Conservation (phyloP, 1,140 invertebrate genomes). For the Drosophila kanapiae region DNA sequence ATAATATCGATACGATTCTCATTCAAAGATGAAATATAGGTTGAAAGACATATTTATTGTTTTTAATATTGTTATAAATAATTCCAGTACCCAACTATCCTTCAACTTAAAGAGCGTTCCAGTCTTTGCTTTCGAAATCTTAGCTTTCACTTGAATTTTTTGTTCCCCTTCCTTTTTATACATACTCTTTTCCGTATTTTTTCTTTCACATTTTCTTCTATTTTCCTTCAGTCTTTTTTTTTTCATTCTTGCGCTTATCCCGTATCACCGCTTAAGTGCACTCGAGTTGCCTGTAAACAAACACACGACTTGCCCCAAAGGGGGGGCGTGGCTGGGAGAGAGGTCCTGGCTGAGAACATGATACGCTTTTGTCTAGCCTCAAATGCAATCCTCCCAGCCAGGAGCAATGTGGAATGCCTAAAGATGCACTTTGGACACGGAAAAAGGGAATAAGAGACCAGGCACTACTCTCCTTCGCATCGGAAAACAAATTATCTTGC, state of each 20-base stretch:
- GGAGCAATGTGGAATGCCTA: conserved; percentile 30
- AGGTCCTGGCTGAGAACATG: conserved; percentile 51
- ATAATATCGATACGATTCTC: no score
- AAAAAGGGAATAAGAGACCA: conserved; percentile 6
- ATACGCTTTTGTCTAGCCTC: conserved; percentile 73
- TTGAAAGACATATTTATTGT: no score
- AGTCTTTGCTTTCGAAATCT: background rate
- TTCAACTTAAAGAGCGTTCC: background rate
- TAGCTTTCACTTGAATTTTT: background rate
- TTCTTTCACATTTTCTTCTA: background rate
- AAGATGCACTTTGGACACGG: conserved; percentile 36
- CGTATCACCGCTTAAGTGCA: conserved; percentile 74
- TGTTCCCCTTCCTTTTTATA: no score
- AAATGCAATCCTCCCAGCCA: conserved; percentile 23
- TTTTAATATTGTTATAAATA: background rate
- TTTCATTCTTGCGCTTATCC: conserved; percentile 6
- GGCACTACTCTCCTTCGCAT: background rate
- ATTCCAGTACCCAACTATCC: background rate
- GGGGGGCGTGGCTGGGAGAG: conserved; percentile 2
- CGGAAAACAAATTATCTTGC: conserved; percentile 31
- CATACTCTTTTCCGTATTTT: background rate
- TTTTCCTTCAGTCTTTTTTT: conserved; percentile 10
- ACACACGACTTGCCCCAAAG: conserved; percentile 47
- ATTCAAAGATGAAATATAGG: no score
- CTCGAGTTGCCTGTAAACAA: conserved; percentile 78